Evolutionary conservation across 2,888 invertebrate species (phyloP).

Genomic region (Glyphotaelius pellucidus): DNA sequence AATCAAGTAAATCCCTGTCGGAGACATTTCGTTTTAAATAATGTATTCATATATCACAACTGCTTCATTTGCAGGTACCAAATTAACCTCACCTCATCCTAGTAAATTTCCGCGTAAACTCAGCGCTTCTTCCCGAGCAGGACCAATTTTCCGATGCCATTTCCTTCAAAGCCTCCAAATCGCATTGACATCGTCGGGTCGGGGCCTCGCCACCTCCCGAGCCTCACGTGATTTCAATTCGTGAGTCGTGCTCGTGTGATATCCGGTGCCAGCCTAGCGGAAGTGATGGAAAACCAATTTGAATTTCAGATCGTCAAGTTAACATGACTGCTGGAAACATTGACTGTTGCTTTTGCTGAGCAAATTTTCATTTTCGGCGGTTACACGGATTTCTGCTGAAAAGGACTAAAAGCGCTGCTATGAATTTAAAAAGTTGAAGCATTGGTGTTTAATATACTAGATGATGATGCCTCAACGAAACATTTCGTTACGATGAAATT

Average conservation of each 20-base stretch:
- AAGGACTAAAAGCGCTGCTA: neutral
- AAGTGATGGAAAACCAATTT: conserved; percentile 2
- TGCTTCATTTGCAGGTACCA: neutral
- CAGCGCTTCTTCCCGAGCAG: neutral
- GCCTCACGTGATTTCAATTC: neutral
- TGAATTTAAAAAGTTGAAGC: neutral
- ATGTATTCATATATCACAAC: neutral
- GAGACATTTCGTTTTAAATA: neutral
- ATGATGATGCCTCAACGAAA: neutral
- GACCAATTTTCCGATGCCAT: neutral
- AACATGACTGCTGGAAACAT: neutral
- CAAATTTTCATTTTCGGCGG: neutral
- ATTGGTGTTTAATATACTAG: neutral
- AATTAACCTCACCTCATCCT: neutral
- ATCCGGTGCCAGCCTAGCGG: conserved; percentile 7
- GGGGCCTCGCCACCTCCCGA: too few relatives aligned
- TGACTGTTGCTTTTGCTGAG: neutral
- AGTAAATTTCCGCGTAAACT: neutral
- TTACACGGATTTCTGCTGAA: neutral
- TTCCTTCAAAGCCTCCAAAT: neutral
- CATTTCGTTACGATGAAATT: too few relatives aligned
- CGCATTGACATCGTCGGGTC: neutral
- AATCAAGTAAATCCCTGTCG: neutral
- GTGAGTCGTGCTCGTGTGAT: neutral
- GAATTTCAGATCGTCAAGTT: neutral